Evolutionary conservation across 2,113 vertebrate genomes (phyloP).

Genomic region (Leptocoma aspasia): DNA sequence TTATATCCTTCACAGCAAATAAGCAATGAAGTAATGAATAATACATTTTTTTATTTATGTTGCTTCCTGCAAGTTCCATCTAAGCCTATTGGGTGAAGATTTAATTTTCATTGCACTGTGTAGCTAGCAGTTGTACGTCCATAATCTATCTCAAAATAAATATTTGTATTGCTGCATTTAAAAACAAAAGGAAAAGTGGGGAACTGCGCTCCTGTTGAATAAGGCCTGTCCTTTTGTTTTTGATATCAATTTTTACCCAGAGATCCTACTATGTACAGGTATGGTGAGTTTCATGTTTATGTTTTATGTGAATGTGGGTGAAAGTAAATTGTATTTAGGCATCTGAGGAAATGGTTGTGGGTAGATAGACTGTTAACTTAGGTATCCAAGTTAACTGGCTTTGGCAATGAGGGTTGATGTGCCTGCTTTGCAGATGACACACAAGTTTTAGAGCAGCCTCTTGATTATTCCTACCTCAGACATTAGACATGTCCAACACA

Average conservation of each 20-base stretch:
- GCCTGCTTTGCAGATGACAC: neutral
- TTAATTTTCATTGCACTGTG: constrained; percentile 11
- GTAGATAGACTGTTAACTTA: neutral
- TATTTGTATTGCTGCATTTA: neutral
- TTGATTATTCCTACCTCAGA: neutral
- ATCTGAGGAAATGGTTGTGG: neutral
- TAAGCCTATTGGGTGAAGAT: neutral
- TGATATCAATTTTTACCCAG: neutral
- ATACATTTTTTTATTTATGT: constrained; percentile 56
- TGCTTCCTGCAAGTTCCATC: neutral
- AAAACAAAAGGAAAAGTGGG: neutral
- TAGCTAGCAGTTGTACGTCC: neutral
- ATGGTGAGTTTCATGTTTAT: neutral
- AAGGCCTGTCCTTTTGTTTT: neutral
- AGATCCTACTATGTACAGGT: neutral
- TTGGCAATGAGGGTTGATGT: neutral
- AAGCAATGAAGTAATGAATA: constrained; percentile 43
- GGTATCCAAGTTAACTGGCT: neutral
- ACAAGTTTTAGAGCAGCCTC: neutral
- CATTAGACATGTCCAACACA: neutral
- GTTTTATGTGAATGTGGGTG: neutral
- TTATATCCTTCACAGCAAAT: constrained; percentile 17
- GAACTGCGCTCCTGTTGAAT: neutral
- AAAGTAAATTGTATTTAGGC: neutral
- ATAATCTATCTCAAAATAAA: constrained; percentile 7